A percentile compares a stretch with the other conserved stretches of the same genome.
Evolutionary conservation across 2,888 invertebrate genomes (phyloP).

Genomic region (Hypomecis punctinalis): DNA sequence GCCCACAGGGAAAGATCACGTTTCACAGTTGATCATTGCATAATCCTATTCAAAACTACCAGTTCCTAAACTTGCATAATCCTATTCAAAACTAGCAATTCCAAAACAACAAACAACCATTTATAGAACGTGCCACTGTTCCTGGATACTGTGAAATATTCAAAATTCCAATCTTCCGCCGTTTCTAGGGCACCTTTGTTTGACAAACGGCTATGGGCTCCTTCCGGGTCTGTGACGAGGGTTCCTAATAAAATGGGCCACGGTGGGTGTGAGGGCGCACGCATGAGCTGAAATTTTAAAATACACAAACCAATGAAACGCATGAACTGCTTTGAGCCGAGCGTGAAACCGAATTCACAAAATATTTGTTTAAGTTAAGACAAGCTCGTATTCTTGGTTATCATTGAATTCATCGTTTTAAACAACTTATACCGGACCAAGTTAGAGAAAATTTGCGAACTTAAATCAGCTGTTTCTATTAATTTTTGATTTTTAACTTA

Average conservation of each 20-base stretch:
- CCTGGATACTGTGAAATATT: neutral
- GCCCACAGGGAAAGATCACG: too few species aligned
- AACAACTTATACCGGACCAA: too few species aligned
- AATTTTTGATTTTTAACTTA: too few species aligned
- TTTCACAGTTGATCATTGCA: too few species aligned
- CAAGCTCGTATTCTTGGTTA: too few species aligned
- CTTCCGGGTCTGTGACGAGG: constrained; percentile 21
- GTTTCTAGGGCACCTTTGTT: neutral
- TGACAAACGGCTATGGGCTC: constrained; percentile 16
- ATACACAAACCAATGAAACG: neutral
- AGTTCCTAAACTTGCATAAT: neutral
- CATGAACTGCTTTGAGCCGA: too few species aligned
- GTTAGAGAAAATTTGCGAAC: too few species aligned
- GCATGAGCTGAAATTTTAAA: neutral
- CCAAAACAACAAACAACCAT: neutral
- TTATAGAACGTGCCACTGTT: neutral
- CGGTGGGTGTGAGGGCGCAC: constrained; percentile 1
- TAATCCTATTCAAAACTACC: neutral
- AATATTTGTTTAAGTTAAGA: too few species aligned
- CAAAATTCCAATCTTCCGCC: neutral
- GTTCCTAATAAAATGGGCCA: constrained; percentile 21
- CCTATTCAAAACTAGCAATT: neutral
- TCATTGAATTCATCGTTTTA: too few species aligned
- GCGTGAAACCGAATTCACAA: too few species aligned
- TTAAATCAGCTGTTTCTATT: too few species aligned